These are phyloP conservation scores for Synanthedon formicaeformis DNA, from an alignment of 2,888 invertebrate species.

Conservation along the genomic window DNA sequence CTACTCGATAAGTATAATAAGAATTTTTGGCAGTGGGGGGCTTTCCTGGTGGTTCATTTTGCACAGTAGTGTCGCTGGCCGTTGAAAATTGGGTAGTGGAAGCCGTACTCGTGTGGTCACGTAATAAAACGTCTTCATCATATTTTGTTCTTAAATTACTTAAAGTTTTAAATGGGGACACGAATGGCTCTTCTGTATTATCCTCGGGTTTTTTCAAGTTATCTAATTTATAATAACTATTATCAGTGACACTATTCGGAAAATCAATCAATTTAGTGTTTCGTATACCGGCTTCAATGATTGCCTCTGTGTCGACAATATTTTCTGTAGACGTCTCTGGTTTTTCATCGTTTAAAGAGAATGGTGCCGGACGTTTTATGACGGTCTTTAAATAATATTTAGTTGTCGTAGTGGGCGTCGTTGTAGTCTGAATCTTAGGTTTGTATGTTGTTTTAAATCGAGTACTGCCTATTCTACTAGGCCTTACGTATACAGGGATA, in stretches of 20 bases:
- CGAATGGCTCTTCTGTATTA: slow-evolving; percentile 31
- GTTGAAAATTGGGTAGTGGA: slow-evolving; percentile 21
- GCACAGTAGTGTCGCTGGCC: neutral
- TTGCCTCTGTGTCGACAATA: slow-evolving; percentile 25
- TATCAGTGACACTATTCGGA: slow-evolving; percentile 13
- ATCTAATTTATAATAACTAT: slow-evolving; percentile 16
- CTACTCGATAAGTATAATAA: slow-evolving; percentile 48
- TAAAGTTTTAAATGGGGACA: slow-evolving; percentile 66
- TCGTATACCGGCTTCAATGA: slow-evolving; percentile 28
- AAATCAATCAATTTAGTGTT: slow-evolving; percentile 15
- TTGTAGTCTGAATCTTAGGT: slow-evolving; percentile 17
- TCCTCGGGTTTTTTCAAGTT: slow-evolving; percentile 19
- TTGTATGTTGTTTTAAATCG: slow-evolving; percentile 15
- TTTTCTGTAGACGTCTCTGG: slow-evolving; percentile 32
- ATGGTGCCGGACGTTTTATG: slow-evolving; percentile 39
- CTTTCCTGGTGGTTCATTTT: slow-evolving; percentile 19
- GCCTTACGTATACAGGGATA: slow-evolving; percentile 26
- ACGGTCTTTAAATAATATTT: slow-evolving; percentile 49
- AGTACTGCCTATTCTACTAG: slow-evolving; percentile 15
- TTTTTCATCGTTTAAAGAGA: slow-evolving; percentile 19
- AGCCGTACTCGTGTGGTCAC: slow-evolving; percentile 24
- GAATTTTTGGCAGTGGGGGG: slow-evolving; percentile 30
- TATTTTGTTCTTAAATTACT: slow-evolving; percentile 44
- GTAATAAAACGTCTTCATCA: slow-evolving; percentile 17
- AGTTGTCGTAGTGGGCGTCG: slow-evolving; percentile 19